Base-by-base conservation (phyloP, 2,113 vertebrate species). In the Tringa solitaria region DNA sequence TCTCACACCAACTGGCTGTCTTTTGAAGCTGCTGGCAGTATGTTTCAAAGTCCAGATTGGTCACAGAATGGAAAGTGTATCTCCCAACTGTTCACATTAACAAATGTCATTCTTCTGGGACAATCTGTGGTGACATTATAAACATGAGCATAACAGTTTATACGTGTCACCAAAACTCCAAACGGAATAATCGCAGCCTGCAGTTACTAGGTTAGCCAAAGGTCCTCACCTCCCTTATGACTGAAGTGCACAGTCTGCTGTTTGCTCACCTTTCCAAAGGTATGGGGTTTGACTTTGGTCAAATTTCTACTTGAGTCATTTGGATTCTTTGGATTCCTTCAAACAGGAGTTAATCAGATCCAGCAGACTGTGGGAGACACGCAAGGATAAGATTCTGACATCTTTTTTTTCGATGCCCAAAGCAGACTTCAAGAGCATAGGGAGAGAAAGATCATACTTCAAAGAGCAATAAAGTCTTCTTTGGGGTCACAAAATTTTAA, bases 41-140 rank as follows among this genome's bases (percentile, higher is more conserved):
- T 0, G 12, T 86, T 86, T 70, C 85, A 87, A 96, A 97, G 96
- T 89, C 76, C 83, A 45, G 27, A 75, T 92, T 81, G 92, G 68
- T 90, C 85, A 89, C 85, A 83, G 88, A 61, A 92, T 60, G 76
- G 85, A 86, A 93, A 92, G 35, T 9, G 0, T 56, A 88, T 74
- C 95, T 88, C 85, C 68, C 92, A 72, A 53, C 60, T 94, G 90
- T 75, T 95, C 90, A 48, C 17, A 43, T 64, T 32, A 84, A 39
- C 7, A 4, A 93, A 86, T 32, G 33, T 28, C 75, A 68, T 87
- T 95, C 79, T 92, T 88, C 46, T 72, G n/a, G 75, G 72, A 65
- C 51, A 69, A 30, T 35, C 30, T 5, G 2, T 76, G 33, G 64
- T 68, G 83, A 86, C 88, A 84, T 63, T 90, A 63, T n/a, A 90